These are phyloP conservation scores for Phrynosoma blainvillii DNA, from an alignment of 2,113 vertebrate genomes.

Conservation along the genomic window DNA sequence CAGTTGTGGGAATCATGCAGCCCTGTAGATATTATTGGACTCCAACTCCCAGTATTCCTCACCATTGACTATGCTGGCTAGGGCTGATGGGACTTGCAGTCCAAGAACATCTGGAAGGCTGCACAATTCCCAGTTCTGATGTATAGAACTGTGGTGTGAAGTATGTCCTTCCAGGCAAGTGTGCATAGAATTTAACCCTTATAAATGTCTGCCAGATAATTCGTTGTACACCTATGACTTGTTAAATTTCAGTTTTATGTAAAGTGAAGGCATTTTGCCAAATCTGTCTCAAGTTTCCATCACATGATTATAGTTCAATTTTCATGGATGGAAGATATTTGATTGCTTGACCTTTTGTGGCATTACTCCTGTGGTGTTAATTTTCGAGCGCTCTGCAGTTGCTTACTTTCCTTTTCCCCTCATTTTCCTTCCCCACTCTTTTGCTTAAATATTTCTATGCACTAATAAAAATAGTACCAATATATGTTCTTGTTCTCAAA, in stretches of 20 bases:
- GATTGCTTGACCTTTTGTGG: background rate
- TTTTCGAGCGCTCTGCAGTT: background rate
- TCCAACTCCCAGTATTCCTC: too few relatives aligned
- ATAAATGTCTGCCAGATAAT: background rate
- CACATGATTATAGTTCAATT: constrained; percentile 15
- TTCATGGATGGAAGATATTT: background rate
- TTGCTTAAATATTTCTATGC: constrained; percentile 1
- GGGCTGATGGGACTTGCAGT: too few relatives aligned
- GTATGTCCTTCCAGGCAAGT: background rate
- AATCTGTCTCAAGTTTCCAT: constrained; percentile 19
- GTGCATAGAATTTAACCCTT: background rate
- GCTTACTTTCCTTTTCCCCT: constrained; percentile 7
- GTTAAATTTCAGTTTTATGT: constrained; percentile 7
- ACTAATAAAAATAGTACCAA: background rate
- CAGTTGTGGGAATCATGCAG: too few relatives aligned
- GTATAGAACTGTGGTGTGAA: background rate
- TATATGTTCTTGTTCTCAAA: background rate
- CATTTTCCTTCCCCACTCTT: background rate
- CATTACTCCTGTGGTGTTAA: background rate
- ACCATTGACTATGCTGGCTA: too few relatives aligned
- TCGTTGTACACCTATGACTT: background rate
- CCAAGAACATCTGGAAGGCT: too few relatives aligned
- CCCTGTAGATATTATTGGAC: too few relatives aligned
- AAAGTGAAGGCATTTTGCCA: constrained; percentile 1
- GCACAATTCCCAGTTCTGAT: background rate